Conservation (phyloP, 2,113 vertebrate species). For the Melanerpes aurifrons region DNA sequence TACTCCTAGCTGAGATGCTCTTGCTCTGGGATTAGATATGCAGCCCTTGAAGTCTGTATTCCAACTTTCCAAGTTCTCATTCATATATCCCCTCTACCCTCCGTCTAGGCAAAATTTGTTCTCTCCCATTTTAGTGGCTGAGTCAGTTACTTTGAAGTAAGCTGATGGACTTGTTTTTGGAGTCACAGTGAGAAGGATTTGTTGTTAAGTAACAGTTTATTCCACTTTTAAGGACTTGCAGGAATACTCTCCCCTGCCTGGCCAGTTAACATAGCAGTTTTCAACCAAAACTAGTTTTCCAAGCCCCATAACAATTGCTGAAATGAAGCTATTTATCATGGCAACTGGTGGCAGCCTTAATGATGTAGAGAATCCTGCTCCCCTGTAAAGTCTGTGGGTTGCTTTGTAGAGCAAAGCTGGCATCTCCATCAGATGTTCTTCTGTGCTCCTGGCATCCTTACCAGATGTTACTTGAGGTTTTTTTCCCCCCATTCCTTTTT, state of each 20-base stretch:
- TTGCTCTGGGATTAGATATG: background rate
- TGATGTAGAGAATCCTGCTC: background rate
- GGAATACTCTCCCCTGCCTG: background rate
- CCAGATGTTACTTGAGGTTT: background rate
- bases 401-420: background rate
- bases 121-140: background rate
- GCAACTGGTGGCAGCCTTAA: background rate
- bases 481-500: background rate
- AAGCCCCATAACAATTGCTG: background rate
- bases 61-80: background rate
- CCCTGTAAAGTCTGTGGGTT: background rate
- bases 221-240: background rate
- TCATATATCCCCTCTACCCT: too few relatives aligned
- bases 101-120: background rate
- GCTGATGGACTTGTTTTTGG: background rate
- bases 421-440: background rate
- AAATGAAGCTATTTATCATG: background rate
- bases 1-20: background rate
- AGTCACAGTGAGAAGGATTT: background rate
- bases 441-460: background rate
- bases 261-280: background rate
- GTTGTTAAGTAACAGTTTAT: background rate
- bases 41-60: rapidly evolving
- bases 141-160: background rate
- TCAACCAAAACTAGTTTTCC: background rate